Evolutionary conservation across 2,888 invertebrate species (phyloP).

Genomic region (Sarcophaga rosellei): DNA sequence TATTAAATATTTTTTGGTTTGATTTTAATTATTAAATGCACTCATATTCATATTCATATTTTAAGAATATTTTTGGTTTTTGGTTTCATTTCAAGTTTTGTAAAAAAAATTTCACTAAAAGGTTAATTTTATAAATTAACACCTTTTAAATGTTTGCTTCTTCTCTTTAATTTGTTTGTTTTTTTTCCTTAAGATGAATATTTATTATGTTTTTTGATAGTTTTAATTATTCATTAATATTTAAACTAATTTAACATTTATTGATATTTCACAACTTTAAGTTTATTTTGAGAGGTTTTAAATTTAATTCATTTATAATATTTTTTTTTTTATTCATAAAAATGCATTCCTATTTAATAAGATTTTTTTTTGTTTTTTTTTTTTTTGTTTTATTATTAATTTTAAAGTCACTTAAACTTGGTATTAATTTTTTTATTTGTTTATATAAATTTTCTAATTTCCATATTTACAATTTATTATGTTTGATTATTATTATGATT

Average conservation of each 20-base stretch:
- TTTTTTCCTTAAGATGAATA: too few species aligned
- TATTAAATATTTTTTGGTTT: not conserved
- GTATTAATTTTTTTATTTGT: not conserved
- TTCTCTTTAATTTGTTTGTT: not conserved
- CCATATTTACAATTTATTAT: conserved; percentile 44
- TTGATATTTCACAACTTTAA: conserved; percentile 78
- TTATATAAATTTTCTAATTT: conserved; percentile 35
- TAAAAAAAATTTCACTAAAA: conserved; percentile 44
- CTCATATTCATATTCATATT: conserved; percentile 42
- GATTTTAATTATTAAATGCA: conserved; percentile 45
- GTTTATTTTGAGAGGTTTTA: conserved; percentile 61
- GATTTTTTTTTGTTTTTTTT: conserved; percentile 18
- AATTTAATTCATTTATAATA: conserved; percentile 13
- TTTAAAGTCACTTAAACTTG: conserved; percentile 25
- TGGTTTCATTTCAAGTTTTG: conserved; percentile 2
- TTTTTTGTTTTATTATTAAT: conserved; percentile 15
- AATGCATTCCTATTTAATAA: not conserved
- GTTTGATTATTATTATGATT: conserved; percentile 20
- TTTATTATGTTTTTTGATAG: not conserved
- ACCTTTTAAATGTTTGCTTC: not conserved
- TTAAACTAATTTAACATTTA: conserved; percentile 71
- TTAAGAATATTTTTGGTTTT: conserved; percentile 41
- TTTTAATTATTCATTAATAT: conserved; percentile 30
- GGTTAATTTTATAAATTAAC: conserved; percentile 49
- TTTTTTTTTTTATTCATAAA: conserved; percentile 1